These are phyloP conservation scores for Aegotheles bennettii DNA, from an alignment of 2,113 vertebrate species.

Conservation along the genomic window DNA sequence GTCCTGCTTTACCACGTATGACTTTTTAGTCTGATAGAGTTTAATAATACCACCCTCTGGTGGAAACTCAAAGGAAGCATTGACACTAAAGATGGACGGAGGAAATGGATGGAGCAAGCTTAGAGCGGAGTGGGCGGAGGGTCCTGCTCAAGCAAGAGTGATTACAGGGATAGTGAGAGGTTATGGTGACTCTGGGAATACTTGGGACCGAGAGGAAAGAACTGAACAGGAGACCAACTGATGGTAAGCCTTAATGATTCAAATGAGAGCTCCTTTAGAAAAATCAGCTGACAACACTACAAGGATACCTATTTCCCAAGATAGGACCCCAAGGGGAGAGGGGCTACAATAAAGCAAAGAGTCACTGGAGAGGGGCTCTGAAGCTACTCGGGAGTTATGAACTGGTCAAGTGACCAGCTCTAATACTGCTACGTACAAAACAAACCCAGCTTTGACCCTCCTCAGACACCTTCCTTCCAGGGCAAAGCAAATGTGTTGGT, in stretches of 20 bases:
- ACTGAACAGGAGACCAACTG: background rate
- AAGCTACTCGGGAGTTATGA: background rate
- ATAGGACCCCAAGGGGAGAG: background rate
- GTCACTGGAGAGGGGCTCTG: background rate
- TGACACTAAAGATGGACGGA: background rate
- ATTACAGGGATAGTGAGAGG: background rate
- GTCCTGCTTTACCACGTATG: background rate
- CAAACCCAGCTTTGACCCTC: background rate
- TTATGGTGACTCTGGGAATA: background rate
- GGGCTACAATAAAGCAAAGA: background rate
- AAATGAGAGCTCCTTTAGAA: background rate
- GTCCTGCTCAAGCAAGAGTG: background rate
- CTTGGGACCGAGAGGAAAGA: background rate
- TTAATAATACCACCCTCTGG: slow-evolving; percentile 17
- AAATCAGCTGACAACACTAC: background rate
- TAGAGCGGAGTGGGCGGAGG: background rate
- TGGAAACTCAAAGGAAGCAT: background rate
- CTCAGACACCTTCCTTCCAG: background rate
- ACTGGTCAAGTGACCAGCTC: background rate
- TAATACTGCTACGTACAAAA: background rate
- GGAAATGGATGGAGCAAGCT: background rate
- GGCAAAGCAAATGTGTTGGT: background rate
- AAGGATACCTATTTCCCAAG: background rate
- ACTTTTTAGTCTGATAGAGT: background rate
- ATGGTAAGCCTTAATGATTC: background rate